Percentiles rank a stretch among this genome's conserved stretches.
These are phyloP conservation scores for Tetramorium parvispinum DNA, from an alignment of 1,140 invertebrate genomes.

Conservation along the genomic window DNA sequence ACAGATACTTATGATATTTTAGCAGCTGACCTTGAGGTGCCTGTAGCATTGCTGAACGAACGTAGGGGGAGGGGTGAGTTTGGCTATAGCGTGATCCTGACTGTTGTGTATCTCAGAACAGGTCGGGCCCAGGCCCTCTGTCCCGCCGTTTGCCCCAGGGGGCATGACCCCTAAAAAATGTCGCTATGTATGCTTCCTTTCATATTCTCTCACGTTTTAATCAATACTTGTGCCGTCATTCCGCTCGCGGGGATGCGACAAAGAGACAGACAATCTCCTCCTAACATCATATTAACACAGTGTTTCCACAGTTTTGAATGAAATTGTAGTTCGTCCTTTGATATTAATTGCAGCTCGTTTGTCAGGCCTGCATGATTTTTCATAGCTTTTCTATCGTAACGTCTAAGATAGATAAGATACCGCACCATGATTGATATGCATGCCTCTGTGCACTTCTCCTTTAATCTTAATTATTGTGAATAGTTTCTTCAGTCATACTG, in stretches of 20 bases:
- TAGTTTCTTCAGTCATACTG: conserved; percentile 15
- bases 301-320: conserved; percentile 18
- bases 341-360: conserved; percentile 3
- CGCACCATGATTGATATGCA: neutral
- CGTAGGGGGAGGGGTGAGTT: conserved; percentile 78
- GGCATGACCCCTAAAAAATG: conserved; percentile 82
- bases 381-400: conserved; percentile 4
- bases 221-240: conserved; percentile 58
- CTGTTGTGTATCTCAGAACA: conserved; percentile 81
- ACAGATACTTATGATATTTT: conserved; percentile 56
- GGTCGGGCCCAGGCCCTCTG: conserved; percentile 83
- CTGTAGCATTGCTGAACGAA: conserved; percentile 83
- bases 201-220: conserved; percentile 71
- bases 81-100: conserved; percentile 78
- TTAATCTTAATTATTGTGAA: conserved; percentile 8
- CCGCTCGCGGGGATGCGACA: conserved; percentile 59
- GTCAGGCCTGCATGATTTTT: conserved; percentile 8
- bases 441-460: neutral
- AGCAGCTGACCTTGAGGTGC: conserved; percentile 83
- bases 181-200: conserved; percentile 72
- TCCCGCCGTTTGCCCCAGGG: conserved; percentile 81
- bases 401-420: neutral
- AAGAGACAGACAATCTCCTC: conserved; percentile 61
- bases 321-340: neutral
- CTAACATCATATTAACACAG: conserved; percentile 49